phyloP scores from a whole-genome alignment of 2,888 invertebrate species.

The Sarcophaga variegata region DNA sequence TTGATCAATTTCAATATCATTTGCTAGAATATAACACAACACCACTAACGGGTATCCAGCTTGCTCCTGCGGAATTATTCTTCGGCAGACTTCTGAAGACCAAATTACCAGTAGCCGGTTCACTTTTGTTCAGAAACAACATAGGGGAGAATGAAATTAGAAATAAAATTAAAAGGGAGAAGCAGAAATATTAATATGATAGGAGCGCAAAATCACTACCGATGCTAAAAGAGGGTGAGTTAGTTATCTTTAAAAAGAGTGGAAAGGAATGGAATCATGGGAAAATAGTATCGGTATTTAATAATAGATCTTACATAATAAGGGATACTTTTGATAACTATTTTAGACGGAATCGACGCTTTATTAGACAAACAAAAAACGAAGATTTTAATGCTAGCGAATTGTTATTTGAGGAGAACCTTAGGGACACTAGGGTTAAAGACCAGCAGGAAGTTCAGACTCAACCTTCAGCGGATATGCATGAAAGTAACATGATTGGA shows the following conservation, averaged over 20 bases:
- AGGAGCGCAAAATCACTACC: constrained; percentile 18
- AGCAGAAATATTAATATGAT: not conserved
- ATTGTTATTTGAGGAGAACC: too few species aligned
- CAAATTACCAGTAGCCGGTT: constrained; percentile 2
- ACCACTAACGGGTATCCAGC: constrained; percentile 56
- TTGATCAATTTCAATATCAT: constrained; percentile 56
- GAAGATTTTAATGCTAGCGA: too few species aligned
- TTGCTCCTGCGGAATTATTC: constrained; percentile 17
- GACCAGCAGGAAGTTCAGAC: too few species aligned
- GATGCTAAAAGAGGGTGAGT: constrained; percentile 44
- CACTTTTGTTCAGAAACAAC: constrained; percentile 7
- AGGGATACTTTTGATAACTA: not conserved
- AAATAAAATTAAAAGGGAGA: constrained; percentile 50
- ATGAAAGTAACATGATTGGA: too few species aligned
- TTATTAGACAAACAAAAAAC: not conserved
- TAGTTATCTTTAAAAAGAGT: constrained; percentile 63
- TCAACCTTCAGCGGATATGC: too few species aligned
- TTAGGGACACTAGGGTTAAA: too few species aligned
- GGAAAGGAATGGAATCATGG: constrained; percentile 13
- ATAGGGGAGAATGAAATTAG: constrained; percentile 36
- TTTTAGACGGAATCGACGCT: not conserved
- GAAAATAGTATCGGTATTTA: constrained; percentile 2
- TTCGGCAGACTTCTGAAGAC: constrained; percentile 47
- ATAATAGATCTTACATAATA: constrained; percentile 8
- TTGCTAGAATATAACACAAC: constrained; percentile 66